Evolutionary conservation across 1,140 invertebrate genomes (phyloP).

Genomic region (Polypedilum pembai): DNA sequence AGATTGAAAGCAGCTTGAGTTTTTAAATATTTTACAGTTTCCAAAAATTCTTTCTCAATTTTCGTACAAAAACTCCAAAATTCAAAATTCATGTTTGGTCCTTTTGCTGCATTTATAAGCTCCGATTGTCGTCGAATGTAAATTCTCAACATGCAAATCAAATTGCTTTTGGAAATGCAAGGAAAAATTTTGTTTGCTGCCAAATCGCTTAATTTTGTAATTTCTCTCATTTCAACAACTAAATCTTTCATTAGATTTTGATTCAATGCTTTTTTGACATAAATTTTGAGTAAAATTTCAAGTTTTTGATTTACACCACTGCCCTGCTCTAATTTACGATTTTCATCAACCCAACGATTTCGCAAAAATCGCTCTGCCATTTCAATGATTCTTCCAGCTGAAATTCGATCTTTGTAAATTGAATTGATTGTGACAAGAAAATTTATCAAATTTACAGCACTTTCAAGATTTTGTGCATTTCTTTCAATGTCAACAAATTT

Average conservation of each 20-base stretch:
- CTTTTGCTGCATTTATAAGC: background rate
- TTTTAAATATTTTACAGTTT: background rate
- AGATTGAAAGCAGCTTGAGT: background rate
- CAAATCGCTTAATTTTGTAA: background rate
- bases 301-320: background rate
- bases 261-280: background rate
- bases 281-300: background rate
- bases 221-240: background rate
- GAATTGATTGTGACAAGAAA: background rate
- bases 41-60: background rate
- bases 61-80: background rate
- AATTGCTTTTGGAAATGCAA: background rate
- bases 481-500: background rate
- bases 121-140: background rate
- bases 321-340: background rate
- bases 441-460: background rate
- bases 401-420: background rate
- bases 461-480: background rate
- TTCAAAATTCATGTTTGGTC: background rate
- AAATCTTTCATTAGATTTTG: background rate
- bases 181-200: background rate
- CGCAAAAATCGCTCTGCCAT: background rate
- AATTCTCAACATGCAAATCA: background rate
- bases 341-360: background rate
- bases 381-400: background rate